phyloP scores from a whole-genome alignment of 1,140 invertebrate genomes.

The Pectinophora gossypiella region DNA sequence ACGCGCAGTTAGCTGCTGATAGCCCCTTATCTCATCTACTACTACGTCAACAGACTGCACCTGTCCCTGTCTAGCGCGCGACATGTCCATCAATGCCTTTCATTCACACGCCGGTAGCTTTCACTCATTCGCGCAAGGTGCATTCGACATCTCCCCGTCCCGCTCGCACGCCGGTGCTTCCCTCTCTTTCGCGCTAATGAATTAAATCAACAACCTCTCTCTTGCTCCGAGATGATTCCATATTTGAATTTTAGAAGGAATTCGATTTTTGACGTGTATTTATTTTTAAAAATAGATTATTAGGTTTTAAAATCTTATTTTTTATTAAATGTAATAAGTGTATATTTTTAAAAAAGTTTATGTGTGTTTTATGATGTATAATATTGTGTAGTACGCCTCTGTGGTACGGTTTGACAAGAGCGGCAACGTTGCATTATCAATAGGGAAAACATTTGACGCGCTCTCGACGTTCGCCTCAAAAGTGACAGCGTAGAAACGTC shows the following conservation, averaged over 20 bases:
- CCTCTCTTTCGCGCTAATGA: conserved; percentile 59
- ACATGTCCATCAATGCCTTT: conserved; percentile 17
- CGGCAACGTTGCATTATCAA: no score
- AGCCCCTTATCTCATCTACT: conserved; percentile 71
- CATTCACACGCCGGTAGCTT: conserved; percentile 39
- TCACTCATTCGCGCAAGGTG: conserved; percentile 27
- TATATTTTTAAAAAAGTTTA: background rate
- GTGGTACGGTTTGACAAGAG: no score
- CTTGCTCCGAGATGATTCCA: conserved; percentile 59
- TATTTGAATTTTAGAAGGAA: conserved; percentile 41
- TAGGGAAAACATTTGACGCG: no score
- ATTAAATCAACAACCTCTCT: conserved; percentile 67
- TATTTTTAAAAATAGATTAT: background rate
- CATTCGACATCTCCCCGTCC: conserved; percentile 13
- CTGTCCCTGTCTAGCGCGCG: conserved; percentile 35
- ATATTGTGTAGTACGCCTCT: no score
- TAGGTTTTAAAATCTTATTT: background rate
- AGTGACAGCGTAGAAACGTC: no score
- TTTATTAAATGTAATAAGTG: background rate
- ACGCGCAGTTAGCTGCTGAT: conserved; percentile 55
- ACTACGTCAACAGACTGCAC: conserved; percentile 66
- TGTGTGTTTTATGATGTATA: no score
- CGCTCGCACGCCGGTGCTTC: conserved; percentile 17
- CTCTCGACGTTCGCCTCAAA: no score
- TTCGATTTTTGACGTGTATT: background rate